phyloP scores from a whole-genome alignment of 2,113 vertebrate genomes.

The Megaceryle maxima region DNA sequence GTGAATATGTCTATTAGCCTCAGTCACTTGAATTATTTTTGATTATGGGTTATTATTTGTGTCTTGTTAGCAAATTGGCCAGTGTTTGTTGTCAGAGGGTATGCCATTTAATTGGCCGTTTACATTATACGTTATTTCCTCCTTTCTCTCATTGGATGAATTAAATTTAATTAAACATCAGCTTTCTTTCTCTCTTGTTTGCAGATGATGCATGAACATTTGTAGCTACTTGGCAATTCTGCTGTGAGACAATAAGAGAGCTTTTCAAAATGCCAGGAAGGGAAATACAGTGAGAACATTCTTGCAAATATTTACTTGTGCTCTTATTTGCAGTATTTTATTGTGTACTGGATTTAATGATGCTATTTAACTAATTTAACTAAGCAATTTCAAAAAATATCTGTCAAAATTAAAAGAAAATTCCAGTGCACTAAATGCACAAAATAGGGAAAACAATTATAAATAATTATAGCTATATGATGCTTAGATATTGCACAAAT shows the following conservation, averaged over 20 bases:
- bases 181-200: constrained; percentile 17
- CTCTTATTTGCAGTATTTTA: constrained; percentile 32
- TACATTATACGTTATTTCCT: neutral
- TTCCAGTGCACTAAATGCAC: neutral
- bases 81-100: neutral
- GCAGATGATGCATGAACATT: constrained; percentile 44
- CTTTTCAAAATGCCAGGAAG: constrained; percentile 50
- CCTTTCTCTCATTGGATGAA: neutral
- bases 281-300: constrained; percentile 44
- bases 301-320: constrained; percentile 57
- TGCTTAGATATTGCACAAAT: neutral
- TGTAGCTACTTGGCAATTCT: constrained; percentile 49
- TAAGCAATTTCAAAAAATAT: constrained; percentile 39
- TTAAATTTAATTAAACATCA: constrained; percentile 13
- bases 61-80: neutral
- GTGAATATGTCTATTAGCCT: neutral
- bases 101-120: neutral
- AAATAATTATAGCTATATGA: neutral
- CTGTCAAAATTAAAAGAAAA: constrained; percentile 38
- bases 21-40: neutral
- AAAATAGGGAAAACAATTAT: neutral
- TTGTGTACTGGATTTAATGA: constrained; percentile 52
- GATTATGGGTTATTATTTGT: neutral
- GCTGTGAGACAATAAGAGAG: constrained; percentile 54
- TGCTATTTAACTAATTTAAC: constrained; percentile 49